Evolutionary conservation across 2,888 invertebrate species (phyloP).

Genomic region (Hanleya hanleyi): DNA sequence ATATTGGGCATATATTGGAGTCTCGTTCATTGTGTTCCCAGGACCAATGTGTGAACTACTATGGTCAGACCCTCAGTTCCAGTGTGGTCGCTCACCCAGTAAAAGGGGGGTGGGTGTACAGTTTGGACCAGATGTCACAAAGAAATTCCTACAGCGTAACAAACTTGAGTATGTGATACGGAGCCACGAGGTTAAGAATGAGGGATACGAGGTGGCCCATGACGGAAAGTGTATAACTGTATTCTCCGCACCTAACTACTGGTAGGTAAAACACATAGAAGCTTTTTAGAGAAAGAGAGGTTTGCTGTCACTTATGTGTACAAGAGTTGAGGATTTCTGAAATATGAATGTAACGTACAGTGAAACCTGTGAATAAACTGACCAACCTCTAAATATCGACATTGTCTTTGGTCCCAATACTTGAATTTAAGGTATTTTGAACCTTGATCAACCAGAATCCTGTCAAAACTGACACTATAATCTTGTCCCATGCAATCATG

Average conservation of each 20-base stretch:
- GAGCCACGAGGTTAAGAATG: constrained; percentile 97
- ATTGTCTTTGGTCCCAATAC: too few species aligned
- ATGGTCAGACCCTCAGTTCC: constrained; percentile 98
- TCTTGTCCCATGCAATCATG: too few species aligned
- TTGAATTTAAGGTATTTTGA: too few species aligned
- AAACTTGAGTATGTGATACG: constrained; percentile 94
- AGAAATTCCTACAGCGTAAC: constrained; percentile 85
- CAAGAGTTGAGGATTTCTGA: too few species aligned
- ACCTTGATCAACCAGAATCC: too few species aligned
- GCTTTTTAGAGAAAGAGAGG: neutral
- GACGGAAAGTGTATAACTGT: constrained; percentile 98
- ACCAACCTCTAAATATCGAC: too few species aligned
- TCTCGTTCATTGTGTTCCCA: constrained; percentile 70
- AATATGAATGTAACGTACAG: too few species aligned
- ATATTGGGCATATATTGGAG: too few species aligned
- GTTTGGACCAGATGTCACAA: constrained; percentile 98
- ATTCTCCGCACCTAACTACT: constrained; percentile 99
- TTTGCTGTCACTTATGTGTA: too few species aligned
- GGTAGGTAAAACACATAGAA: constrained; percentile 78
- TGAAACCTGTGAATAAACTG: too few species aligned
- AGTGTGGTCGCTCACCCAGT: constrained; percentile 90
- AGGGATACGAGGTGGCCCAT: constrained; percentile 96
- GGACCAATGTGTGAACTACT: constrained; percentile 97
- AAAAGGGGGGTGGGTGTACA: constrained; percentile 99
- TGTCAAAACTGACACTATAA: too few species aligned